Conservation (phyloP, 2,888 invertebrate genomes). For the Congeria kusceri region DNA sequence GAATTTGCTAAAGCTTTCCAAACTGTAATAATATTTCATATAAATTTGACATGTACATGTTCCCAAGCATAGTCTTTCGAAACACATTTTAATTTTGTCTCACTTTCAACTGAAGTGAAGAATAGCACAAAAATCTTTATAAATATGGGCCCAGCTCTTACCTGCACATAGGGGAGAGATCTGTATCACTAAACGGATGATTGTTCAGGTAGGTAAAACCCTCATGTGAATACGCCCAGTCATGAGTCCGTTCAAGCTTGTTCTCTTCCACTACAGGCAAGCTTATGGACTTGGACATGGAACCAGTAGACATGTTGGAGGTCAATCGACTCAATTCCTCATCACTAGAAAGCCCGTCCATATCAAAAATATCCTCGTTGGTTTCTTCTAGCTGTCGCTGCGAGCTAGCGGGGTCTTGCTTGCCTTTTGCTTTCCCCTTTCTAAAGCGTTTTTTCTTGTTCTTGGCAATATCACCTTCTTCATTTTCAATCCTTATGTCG, state of each 20-base stretch:
- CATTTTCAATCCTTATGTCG: conserved; percentile 37
- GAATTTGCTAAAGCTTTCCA: too few relatives aligned
- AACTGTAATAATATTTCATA: too few relatives aligned
- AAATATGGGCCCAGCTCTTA: conserved; percentile 82
- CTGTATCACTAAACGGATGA: conserved; percentile 93
- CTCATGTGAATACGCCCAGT: conserved; percentile 68
- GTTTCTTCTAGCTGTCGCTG: background rate
- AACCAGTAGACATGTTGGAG: conserved; percentile 50
- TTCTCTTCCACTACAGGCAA: conserved; percentile 67
- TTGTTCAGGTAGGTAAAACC: conserved; percentile 61
- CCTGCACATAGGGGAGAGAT: conserved; percentile 90
- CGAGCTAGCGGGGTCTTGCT: conserved; percentile 22
- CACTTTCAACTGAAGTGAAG: too few relatives aligned
- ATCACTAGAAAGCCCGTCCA: conserved; percentile 80
- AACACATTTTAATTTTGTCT: background rate
- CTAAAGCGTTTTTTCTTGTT: conserved; percentile 39
- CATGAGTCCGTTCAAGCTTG: conserved; percentile 63
- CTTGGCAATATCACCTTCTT: conserved; percentile 36
- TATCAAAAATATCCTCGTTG: conserved; percentile 78
- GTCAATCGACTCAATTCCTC: conserved; percentile 73
- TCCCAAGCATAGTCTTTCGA: too few relatives aligned
- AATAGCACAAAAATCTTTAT: too few relatives aligned
- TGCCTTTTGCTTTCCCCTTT: conserved; percentile 38
- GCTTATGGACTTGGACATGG: conserved; percentile 67
- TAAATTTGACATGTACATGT: too few relatives aligned